phyloP scores from a whole-genome alignment of 2,888 invertebrate species.

The Melieria omissa region DNA sequence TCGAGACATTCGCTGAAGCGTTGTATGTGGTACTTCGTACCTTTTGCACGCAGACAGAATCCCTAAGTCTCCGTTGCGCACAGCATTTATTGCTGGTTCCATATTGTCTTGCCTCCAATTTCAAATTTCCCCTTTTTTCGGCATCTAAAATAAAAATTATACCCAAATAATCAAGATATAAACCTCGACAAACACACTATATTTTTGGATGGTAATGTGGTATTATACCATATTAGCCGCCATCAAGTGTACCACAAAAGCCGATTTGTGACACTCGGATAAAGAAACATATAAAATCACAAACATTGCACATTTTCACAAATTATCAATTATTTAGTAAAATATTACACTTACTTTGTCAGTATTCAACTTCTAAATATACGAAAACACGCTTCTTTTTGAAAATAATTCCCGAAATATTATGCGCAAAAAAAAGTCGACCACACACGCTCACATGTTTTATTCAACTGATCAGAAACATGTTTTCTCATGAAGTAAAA shows the following conservation, averaged over 20 bases:
- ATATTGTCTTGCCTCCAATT: not conserved
- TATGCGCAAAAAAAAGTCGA: not conserved
- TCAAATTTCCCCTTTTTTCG: slow-evolving; percentile 5
- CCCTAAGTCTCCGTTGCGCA: slow-evolving; percentile 4
- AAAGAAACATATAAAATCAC: not conserved
- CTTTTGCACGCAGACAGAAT: slow-evolving; percentile 1
- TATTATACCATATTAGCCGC: slow-evolving; percentile 13
- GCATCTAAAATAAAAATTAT: not conserved
- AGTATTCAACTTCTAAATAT: not conserved
- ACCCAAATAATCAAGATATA: not conserved
- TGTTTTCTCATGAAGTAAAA: not conserved
- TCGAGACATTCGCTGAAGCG: not conserved
- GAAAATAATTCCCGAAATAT: not conserved
- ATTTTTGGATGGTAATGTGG: slow-evolving; percentile 14
- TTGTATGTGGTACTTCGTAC: slow-evolving; percentile 2
- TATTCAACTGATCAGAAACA: not conserved
- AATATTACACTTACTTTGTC: not conserved
- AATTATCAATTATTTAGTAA: not conserved
- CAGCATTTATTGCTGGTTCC: not conserved
- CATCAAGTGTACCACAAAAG: slow-evolving; percentile 13
- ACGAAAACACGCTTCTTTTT: not conserved
- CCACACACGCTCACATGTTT: not conserved
- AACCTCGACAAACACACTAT: not conserved
- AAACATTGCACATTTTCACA: not conserved
- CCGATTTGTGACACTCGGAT: not conserved